Evolutionary conservation across 2,113 vertebrate genomes (phyloP), one percentile per base, ranked within the genome.

Genomic region (Eulacestoma nigropectus): DNA sequence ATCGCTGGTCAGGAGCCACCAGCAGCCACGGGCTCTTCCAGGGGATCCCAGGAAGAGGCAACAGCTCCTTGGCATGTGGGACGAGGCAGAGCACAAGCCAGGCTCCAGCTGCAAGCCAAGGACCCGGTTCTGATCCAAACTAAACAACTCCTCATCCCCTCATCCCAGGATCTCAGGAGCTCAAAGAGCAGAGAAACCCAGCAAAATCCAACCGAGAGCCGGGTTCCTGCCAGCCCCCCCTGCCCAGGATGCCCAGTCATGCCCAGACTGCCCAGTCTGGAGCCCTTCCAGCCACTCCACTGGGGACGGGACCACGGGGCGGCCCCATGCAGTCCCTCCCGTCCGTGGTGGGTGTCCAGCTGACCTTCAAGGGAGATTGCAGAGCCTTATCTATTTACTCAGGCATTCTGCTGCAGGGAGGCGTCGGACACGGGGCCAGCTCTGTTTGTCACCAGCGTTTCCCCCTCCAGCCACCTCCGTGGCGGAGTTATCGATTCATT

Each of bases 331-430:
- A 10, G 55, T 26, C 69, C 64, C 59, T 76, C 52, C 87, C 4
- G 1, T 19, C 37, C 16, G 5, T 3, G n/a, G 14, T 29, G 39
- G 52, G 64, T 8, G 27, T 47, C 64, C 12, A 20, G 84, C 64
- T 93, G 97, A 97, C 97, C 96, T 97, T 95, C 96, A 93, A 80
- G 93, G 75, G 68, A 93, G 92, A 89, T 56, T 97, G 93, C 89
- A 74, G 37, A 84, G 79, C 75, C 93, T 95, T 93, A 94, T 96
- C 95, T 97, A 75, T 96, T 94, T 86, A 53, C 95, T 92, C 94
- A 97, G 90, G 81, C 94, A 57, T 55, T 90, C 84, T 84, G 96
- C 93, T 95, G 82, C 46, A 68, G 91, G 94, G 94, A 96, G 93
- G 94, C 1, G 67, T 63, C 3, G 8, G 49, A 12, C 85, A 42